Evolutionary conservation across 1,140 invertebrate genomes (phyloP), one percentile per base, ranked within the genome.

Genomic region (Hylaeus volcanicus): DNA sequence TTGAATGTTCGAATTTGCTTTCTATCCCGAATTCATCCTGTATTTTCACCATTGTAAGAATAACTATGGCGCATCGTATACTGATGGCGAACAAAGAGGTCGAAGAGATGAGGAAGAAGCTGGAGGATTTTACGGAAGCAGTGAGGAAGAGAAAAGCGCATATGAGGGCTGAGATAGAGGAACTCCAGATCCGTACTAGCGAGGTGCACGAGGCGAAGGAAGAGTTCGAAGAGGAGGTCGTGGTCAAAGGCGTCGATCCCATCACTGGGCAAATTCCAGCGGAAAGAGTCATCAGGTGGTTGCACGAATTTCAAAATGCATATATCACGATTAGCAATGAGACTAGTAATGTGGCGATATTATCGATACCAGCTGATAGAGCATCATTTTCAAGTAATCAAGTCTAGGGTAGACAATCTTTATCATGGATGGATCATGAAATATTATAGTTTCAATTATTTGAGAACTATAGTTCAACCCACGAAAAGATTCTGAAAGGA

Each of bases 211-310:
- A 93, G 60, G 88, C 91, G 0, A 90, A 51, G 15, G 87, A 89
- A 9, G 79, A 90, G 37, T 94, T 95, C 63, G 88, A 94, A 14
- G 82, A 93, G 15, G 86, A 93, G 26, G 91, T 94, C 0, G 86
- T 94, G 6, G 76, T 89, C 12, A 90, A 92, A 11, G 92, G 93
- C 9, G 90, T 91, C 85, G 93, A 94, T 84, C 91, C 90, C 41
- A 90, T 94, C 65, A 93, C 93, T 0, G 93, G 94, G 14, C 91
- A 93, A 77, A 94, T 95, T 66, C 92, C 94, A 1, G 93, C 93
- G 2, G 94, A 95, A 82, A 92, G 93, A 63, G 94, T 94, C 92
- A 90, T 94, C 26, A 91, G 93, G 85, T 94, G 64, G 80, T 55
- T 51, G 9, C 55, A 15, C 26, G 3, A 56, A 5, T 43, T 45